These are phyloP conservation scores for Zhuqinia jingwanae DNA, from an alignment of 2,888 invertebrate genomes.

Conservation along the genomic window DNA sequence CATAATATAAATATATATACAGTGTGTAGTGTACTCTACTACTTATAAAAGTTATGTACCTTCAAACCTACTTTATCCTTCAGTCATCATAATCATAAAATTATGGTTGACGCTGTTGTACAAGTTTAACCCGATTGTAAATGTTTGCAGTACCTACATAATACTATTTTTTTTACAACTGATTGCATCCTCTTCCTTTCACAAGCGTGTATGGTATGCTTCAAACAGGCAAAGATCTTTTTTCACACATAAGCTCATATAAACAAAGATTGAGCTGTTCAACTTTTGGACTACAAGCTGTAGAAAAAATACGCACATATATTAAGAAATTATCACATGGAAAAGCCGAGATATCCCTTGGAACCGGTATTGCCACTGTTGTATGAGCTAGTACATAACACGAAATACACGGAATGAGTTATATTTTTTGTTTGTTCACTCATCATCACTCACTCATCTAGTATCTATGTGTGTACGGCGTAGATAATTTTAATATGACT, in stretches of 20 bases:
- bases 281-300: not conserved
- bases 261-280: not conserved
- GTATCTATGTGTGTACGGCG: not conserved
- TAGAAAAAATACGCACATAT: constrained; percentile 4
- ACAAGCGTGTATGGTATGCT: not conserved
- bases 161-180: not conserved
- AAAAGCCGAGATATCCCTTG: not conserved
- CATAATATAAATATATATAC: not conserved
- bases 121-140: no score
- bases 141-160: no score
- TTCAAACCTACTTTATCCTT: no score
- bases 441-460: no score
- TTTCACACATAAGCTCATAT: not conserved
- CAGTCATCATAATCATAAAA: no score
- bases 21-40: no score
- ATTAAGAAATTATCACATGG: constrained; percentile 12
- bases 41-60: no score
- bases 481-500: not conserved
- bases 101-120: no score
- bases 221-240: not conserved
- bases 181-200: not conserved
- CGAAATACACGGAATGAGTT: no score
- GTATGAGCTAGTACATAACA: no score
- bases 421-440: no score
- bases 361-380: constrained; percentile 19